Percentiles rank a stretch among this genome's conserved stretches.
Evolutionary conservation across 2,113 vertebrate genomes (phyloP).

Genomic region (Trematomus loennbergii): DNA sequence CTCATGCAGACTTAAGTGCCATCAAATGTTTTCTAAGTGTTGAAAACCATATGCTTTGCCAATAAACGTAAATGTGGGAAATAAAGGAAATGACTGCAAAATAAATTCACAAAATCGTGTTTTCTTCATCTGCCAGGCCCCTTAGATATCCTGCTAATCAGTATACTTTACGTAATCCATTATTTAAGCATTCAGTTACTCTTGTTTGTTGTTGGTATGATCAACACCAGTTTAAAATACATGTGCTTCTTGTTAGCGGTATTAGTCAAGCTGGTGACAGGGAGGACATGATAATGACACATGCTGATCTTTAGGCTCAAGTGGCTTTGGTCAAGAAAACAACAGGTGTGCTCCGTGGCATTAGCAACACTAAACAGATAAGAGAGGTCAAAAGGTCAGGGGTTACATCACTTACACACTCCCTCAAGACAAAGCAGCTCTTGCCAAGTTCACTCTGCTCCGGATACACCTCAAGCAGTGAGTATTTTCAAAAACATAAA

Average conservation of each 20-base stretch:
- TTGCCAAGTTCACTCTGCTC: background rate
- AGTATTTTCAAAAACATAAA: too few relatives aligned
- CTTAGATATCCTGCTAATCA: background rate
- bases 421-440: slow-evolving; percentile 1
- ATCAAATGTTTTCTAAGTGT: slow-evolving; percentile 44
- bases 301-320: slow-evolving; percentile 39
- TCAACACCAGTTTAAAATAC: background rate
- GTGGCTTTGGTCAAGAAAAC: slow-evolving; percentile 42
- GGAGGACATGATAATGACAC: slow-evolving; percentile 37
- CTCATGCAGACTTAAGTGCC: slow-evolving; percentile 62
- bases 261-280: slow-evolving; percentile 10
- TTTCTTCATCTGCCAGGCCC: background rate
- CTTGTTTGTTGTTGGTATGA: background rate
- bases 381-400: slow-evolving; percentile 66
- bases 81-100: slow-evolving; percentile 56
- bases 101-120: background rate
- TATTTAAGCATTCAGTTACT: background rate
- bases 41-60: slow-evolving; percentile 47
- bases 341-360: slow-evolving; percentile 75
- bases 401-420: slow-evolving; percentile 33
- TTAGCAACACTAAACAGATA: slow-evolving; percentile 78
- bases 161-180: background rate
- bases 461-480: background rate
- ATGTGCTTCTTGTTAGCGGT: background rate
- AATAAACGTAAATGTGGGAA: slow-evolving; percentile 47